Conservation (phyloP, 2,888 invertebrate genomes). For the Pristionchus japonicus region DNA sequence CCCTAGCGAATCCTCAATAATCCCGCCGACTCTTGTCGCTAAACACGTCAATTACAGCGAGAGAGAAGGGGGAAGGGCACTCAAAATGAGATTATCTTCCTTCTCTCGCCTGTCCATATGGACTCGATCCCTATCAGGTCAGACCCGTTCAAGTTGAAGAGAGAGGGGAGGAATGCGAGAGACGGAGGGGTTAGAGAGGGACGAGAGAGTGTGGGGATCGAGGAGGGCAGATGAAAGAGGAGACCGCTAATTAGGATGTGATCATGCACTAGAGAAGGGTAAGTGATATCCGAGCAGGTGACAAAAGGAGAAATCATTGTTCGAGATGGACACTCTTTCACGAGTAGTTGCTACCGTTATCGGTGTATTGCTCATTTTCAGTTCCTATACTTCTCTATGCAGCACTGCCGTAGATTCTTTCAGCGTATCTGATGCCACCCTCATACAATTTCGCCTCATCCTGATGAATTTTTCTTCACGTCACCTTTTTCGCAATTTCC, state of each 20-base stretch:
- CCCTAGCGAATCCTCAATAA: background rate
- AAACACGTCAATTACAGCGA: conserved; percentile 13
- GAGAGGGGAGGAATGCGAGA: background rate
- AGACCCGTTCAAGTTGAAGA: background rate
- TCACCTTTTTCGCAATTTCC: background rate
- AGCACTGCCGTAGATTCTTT: too few relatives aligned
- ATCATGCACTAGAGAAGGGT: background rate
- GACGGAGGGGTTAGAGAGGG: background rate
- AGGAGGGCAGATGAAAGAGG: conserved; percentile 9
- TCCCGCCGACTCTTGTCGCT: conserved; percentile 32
- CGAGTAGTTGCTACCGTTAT: background rate
- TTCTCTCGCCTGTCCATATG: conserved; percentile 12
- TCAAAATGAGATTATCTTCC: conserved; percentile 3
- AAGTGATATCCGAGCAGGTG: conserved; percentile 16
- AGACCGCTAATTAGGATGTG: conserved; percentile 29
- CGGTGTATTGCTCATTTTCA: background rate
- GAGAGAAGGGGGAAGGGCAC: background rate
- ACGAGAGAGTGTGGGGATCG: background rate
- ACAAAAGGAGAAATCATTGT: background rate
- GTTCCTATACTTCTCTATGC: background rate
- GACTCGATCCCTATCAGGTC: background rate
- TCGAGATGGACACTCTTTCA: background rate
- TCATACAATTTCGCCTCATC: background rate
- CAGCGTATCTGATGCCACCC: too few relatives aligned
- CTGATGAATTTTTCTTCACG: background rate